A percentile compares a stretch with the other conserved stretches of the same genome.
Evolutionary conservation across 2,888 invertebrate species (phyloP).

Genomic region (Subacronicta megacephala): DNA sequence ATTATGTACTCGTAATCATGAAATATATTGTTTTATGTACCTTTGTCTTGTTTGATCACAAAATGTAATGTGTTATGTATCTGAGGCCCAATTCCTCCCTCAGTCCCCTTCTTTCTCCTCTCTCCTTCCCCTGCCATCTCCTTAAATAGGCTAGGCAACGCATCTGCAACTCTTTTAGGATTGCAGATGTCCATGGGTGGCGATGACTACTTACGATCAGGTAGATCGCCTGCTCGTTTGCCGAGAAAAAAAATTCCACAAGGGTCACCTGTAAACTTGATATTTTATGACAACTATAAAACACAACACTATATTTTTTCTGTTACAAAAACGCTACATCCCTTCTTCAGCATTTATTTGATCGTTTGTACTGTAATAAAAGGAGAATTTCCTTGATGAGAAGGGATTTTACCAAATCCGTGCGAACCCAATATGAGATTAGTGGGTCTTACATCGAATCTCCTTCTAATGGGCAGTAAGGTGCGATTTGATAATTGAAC

Average conservation of each 20-base stretch:
- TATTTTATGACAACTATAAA: slow-evolving; percentile 41
- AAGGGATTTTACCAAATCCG: slow-evolving; percentile 45
- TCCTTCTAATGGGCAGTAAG: slow-evolving; percentile 46
- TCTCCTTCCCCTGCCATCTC: too few relatives aligned
- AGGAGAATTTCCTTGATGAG: slow-evolving; percentile 36
- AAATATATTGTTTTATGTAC: slow-evolving; percentile 42
- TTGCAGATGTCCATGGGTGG: too few relatives aligned
- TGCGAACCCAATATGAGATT: slow-evolving; percentile 55
- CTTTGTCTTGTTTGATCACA: too few relatives aligned
- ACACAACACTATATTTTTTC: slow-evolving; percentile 8
- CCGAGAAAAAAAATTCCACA: too few relatives aligned
- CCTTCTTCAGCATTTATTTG: slow-evolving; percentile 26
- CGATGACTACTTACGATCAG: too few relatives aligned
- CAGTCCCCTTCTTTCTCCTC: too few relatives aligned
- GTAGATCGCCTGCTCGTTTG: too few relatives aligned
- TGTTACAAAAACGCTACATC: slow-evolving; percentile 17
- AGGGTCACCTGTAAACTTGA: slow-evolving; percentile 32
- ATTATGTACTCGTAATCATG: slow-evolving; percentile 43
- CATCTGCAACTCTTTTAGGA: too few relatives aligned
- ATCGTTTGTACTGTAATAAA: slow-evolving; percentile 43
- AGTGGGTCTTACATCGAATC: slow-evolving; percentile 49
- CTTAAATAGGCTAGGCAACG: too few relatives aligned
- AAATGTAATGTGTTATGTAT: too few relatives aligned
- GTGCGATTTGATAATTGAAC: slow-evolving; percentile 28
- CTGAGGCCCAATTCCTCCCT: too few relatives aligned